Conservation (phyloP, 2,888 invertebrate species). For the Apamea sordens region DNA sequence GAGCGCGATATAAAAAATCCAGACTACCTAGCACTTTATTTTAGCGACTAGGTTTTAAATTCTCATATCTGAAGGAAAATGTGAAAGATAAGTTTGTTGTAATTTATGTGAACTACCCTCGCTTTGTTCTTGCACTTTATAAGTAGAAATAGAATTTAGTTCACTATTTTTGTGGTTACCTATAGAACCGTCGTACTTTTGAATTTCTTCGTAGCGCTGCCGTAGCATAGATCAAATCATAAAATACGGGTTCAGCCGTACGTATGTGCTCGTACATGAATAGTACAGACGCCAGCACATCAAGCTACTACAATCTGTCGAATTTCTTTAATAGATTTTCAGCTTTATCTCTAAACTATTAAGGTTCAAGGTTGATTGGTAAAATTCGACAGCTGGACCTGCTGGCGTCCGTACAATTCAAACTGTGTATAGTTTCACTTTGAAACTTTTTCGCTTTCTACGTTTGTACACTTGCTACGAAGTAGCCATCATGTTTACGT, state of each 20-base stretch:
- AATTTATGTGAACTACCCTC: constrained; percentile 62
- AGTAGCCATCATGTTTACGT: neutral
- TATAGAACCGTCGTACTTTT: neutral
- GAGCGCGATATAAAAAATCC: constrained; percentile 48
- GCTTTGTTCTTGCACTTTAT: constrained; percentile 55
- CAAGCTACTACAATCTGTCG: too few relatives aligned
- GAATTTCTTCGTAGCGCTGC: neutral
- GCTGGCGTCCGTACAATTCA: too few relatives aligned
- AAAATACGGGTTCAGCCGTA: neutral
- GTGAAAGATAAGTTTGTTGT: constrained; percentile 62
- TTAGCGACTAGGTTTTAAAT: constrained; percentile 53
- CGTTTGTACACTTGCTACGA: neutral
- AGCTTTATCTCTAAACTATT: too few relatives aligned
- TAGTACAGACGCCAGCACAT: too few relatives aligned
- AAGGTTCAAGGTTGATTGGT: too few relatives aligned
- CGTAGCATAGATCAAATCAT: neutral
- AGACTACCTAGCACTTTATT: constrained; percentile 42
- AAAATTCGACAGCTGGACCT: too few relatives aligned
- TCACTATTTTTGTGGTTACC: constrained; percentile 20
- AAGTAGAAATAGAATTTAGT: constrained; percentile 45
- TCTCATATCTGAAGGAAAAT: constrained; percentile 62
- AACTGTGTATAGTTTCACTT: neutral
- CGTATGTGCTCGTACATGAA: neutral
- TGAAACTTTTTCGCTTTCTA: neutral
- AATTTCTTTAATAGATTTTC: too few relatives aligned